phyloP scores from a whole-genome alignment of 1,140 invertebrate species.

The Drosophila mojavensis region DNA sequence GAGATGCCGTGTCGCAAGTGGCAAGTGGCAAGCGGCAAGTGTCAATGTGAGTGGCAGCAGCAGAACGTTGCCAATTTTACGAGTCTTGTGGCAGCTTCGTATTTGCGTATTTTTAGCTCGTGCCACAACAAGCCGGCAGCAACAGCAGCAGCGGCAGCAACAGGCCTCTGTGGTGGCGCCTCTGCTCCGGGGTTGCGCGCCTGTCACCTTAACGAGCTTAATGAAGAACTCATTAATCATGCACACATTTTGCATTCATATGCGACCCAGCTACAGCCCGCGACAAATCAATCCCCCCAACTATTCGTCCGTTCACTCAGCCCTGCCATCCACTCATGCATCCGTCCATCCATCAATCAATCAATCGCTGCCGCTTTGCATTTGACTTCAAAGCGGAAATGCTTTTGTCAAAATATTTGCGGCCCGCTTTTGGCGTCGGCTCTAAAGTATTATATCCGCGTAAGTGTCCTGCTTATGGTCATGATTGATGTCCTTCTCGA shows the following conservation, averaged over 20 bases:
- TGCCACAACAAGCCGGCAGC: not conserved
- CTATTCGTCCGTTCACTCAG: not conserved
- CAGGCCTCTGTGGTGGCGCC: slow-evolving; percentile 47
- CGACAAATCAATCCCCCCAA: slow-evolving; percentile 68
- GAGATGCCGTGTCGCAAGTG: slow-evolving; percentile 24
- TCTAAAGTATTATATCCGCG: slow-evolving; percentile 62
- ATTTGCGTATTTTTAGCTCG: slow-evolving; percentile 32
- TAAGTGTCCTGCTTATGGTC: slow-evolving; percentile 18
- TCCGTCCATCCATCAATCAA: slow-evolving; percentile 67
- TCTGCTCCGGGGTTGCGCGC: slow-evolving; percentile 11
- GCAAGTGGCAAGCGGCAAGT: slow-evolving; percentile 43
- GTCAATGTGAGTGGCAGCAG: slow-evolving; percentile 69
- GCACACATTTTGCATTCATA: slow-evolving; percentile 78
- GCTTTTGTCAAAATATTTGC: slow-evolving; percentile 72
- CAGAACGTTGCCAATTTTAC: slow-evolving; percentile 63
- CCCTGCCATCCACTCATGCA: not conserved
- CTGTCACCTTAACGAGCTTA: slow-evolving; percentile 81
- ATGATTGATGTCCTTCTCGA: slow-evolving; percentile 67
- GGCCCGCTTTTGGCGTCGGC: slow-evolving; percentile 45
- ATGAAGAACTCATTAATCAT: slow-evolving; percentile 82
- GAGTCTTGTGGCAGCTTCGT: slow-evolving; percentile 52
- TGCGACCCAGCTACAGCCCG: slow-evolving; percentile 54
- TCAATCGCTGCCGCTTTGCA: slow-evolving; percentile 72
- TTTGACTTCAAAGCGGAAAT: slow-evolving; percentile 64
- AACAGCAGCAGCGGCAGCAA: slow-evolving; percentile 34